A percentile compares a stretch with the other conserved stretches of the same genome.
These are phyloP conservation scores for Silurus asotus DNA, from an alignment of 2,113 vertebrate genomes.

Conservation along the genomic window DNA sequence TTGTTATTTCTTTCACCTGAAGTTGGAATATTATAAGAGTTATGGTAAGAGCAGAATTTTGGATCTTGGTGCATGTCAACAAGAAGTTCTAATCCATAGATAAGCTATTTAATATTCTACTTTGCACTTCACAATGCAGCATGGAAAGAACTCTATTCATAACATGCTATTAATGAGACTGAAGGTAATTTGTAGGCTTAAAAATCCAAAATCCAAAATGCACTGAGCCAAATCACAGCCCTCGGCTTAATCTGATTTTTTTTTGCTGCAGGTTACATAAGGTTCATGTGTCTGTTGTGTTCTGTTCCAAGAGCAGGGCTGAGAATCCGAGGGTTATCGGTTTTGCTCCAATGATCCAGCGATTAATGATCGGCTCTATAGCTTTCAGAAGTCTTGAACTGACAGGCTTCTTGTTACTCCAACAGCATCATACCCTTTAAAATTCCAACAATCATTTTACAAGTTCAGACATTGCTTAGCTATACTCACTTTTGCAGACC, in stretches of 20 bases:
- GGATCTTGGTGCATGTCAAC: neutral
- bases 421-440: neutral
- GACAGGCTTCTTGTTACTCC: neutral
- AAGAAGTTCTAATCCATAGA: neutral
- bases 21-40: neutral
- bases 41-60: neutral
- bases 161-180: neutral
- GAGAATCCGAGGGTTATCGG: neutral
- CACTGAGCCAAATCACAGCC: neutral
- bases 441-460: neutral
- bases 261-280: neutral
- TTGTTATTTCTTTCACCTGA: neutral
- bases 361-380: neutral
- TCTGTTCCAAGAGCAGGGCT: neutral
- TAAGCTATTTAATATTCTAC: neutral
- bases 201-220: neutral
- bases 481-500: neutral
- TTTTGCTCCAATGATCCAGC: neutral
- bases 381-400: neutral
- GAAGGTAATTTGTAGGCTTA: neutral
- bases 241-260: neutral
- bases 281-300: neutral
- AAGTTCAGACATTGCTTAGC: neutral
- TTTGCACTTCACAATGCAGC: neutral
- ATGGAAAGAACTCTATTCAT: neutral